Evolutionary conservation across 2,888 invertebrate genomes (phyloP).

Genomic region (Anagyrus pseudococci): DNA sequence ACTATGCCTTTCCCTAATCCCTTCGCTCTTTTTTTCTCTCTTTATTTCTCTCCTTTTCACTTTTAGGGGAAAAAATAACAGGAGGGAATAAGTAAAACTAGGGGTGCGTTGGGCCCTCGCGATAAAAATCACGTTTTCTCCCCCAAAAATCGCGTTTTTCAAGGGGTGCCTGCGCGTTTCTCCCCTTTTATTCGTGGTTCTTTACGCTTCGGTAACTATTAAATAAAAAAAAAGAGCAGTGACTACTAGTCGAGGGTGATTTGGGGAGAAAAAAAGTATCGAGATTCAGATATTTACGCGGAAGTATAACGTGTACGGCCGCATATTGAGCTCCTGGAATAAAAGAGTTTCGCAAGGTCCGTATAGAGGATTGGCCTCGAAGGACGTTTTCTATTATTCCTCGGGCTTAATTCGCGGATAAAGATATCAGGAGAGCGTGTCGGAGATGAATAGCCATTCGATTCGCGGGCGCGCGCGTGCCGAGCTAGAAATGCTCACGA

Average conservation of each 20-base stretch:
- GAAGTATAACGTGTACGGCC: neutral
- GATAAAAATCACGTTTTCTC: slow-evolving; percentile 34
- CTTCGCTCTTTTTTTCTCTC: slow-evolving; percentile 14
- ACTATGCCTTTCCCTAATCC: slow-evolving; percentile 17
- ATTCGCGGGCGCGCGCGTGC: too few relatives aligned
- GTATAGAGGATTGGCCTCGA: too few relatives aligned
- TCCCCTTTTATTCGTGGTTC: slow-evolving; percentile 7
- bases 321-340: neutral
- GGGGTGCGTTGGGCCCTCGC: slow-evolving; percentile 5
- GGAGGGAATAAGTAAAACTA: neutral
- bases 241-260: too few relatives aligned
- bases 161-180: slow-evolving; percentile 6
- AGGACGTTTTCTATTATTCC: too few relatives aligned
- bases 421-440: too few relatives aligned
- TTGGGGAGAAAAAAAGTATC: too few relatives aligned
- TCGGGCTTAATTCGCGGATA: too few relatives aligned
- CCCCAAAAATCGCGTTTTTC: slow-evolving; percentile 22
- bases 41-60: neutral
- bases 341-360: too few relatives aligned
- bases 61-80: too few relatives aligned
- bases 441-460: too few relatives aligned
- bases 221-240: too few relatives aligned
- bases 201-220: slow-evolving; percentile 6
- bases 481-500: too few relatives aligned
- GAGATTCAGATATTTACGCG: neutral